These are phyloP conservation scores for Drosophila guanche DNA, from an alignment of 1,140 invertebrate species.

Conservation along the genomic window DNA sequence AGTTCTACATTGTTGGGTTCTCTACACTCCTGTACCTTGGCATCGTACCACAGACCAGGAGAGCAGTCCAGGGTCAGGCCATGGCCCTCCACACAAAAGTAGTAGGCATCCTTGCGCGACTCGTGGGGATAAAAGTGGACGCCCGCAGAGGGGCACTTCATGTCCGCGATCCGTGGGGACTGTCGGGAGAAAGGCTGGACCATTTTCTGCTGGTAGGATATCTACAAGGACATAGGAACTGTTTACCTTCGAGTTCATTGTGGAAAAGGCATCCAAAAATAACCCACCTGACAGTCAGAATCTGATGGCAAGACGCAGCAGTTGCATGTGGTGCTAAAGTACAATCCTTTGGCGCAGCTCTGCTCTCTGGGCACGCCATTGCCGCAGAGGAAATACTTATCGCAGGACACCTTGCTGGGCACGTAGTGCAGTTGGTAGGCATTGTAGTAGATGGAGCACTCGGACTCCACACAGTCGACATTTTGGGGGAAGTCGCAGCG, in stretches of 20 bases:
- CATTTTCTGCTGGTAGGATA: conserved; percentile 39
- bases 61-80: conserved; percentile 69
- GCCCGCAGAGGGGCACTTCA: conserved; percentile 52
- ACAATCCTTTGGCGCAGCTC: conserved; percentile 55
- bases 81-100: conserved; percentile 65
- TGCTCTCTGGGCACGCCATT: conserved; percentile 44
- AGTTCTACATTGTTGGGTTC: conserved; percentile 29
- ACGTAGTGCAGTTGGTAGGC: conserved; percentile 57
- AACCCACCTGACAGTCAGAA: conserved; percentile 57
- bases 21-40: conserved; percentile 55
- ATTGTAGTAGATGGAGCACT: conserved; percentile 62
- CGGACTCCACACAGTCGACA: conserved; percentile 75
- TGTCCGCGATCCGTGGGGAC: conserved; percentile 34
- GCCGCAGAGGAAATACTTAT: conserved; percentile 67
- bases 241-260: background rate
- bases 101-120: conserved; percentile 56
- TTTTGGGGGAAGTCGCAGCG: conserved; percentile 72
- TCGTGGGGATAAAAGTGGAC: conserved; percentile 61
- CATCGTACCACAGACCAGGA: conserved; percentile 67
- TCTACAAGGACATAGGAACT: conserved; percentile 23
- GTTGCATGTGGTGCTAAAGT: conserved; percentile 60
- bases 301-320: conserved; percentile 66
- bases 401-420: conserved; percentile 64
- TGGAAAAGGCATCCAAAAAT: background rate
- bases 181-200: conserved; percentile 26